These are phyloP conservation scores for Nudaria mundana DNA, from an alignment of 2,888 invertebrate genomes.

Conservation along the genomic window DNA sequence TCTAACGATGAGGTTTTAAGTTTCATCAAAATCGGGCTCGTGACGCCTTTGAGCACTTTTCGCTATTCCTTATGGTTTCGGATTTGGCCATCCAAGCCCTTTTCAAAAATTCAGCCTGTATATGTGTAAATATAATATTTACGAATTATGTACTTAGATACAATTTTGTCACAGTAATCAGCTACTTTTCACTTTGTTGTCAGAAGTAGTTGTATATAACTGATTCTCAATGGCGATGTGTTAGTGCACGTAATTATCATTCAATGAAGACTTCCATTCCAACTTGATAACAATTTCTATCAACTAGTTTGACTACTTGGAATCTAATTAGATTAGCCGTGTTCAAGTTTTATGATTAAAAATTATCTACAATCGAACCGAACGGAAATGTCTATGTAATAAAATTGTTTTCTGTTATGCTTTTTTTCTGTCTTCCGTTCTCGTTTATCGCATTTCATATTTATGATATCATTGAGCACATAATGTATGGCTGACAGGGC, in stretches of 20 bases:
- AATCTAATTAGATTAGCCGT: constrained; percentile 63
- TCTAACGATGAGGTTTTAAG: too few species aligned
- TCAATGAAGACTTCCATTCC: constrained; percentile 38
- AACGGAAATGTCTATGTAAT: constrained; percentile 66
- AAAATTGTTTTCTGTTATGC: constrained; percentile 59
- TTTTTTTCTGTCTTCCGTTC: constrained; percentile 61
- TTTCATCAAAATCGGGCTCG: too few species aligned
- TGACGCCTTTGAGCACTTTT: too few species aligned
- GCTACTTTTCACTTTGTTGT: too few species aligned
- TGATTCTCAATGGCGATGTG: too few species aligned
- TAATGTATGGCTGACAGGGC: constrained; percentile 31
- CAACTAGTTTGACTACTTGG: constrained; percentile 48
- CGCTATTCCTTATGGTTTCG: too few species aligned
- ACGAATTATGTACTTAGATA: too few species aligned
- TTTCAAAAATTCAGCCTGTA: too few species aligned
- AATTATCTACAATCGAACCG: constrained; percentile 53
- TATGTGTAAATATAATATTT: too few species aligned
- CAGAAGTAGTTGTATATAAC: too few species aligned
- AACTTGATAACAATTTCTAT: constrained; percentile 58
- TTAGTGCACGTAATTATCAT: constrained; percentile 52
- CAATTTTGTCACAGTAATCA: too few species aligned
- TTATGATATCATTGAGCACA: constrained; percentile 50
- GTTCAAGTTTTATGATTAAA: constrained; percentile 53
- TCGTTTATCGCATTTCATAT: constrained; percentile 48
- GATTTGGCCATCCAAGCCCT: too few species aligned